Evolutionary conservation across 2,113 vertebrate genomes (phyloP), one percentile per base, ranked within the genome.

Genomic region (Recurvirostra avosetta): DNA sequence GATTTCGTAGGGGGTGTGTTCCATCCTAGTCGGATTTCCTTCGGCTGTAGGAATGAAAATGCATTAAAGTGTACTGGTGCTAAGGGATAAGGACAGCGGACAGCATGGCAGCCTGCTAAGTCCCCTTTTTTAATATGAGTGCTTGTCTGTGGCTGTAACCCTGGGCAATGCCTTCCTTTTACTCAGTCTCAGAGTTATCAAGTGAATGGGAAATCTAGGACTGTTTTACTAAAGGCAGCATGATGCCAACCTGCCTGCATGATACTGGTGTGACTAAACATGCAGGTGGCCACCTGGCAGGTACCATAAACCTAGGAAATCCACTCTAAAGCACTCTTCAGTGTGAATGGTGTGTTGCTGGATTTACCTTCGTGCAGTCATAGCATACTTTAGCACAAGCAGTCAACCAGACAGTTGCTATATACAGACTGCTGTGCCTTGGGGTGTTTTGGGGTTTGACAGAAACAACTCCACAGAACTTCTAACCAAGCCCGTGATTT

Each of bases 1-100:
- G n/a, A 25, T 66, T 84, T 73, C 2, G 0, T 34, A n/a, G 9
- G 2, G 6, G 1, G 4, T 15, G 3, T 56, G 30, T 19, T 19
- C 26, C 34, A 30, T 65, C 63, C 8, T 36, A 19, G 34, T 36
- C 36, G 40, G 66, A 9, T 22, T 74, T 83, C 40, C 38, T 88
- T 61, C 53, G 27, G 4, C 20, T 67, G 18, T 36, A 56, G 34
- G 22, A 75, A 47, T 36, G 27, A 75, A 49, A 38, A 61, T 81
- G 9, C 21, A 23, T 74, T 77, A 53, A 68, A 77, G n/a, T n/a
- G 9, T 55, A 83, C 5, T 30, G 16, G 12, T 16, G 8, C 26
- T 43, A 38, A 86, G 34, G 30, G 30, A 41, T 76, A 76, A 72
- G 5, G 52, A 25, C 0, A 1, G 32, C 72, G 43, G 30, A 47